Evolutionary conservation across 2,797 vertebrate genomes (phyloP), one percentile per base, ranked within the genome.

Genomic region (Decapterus maruadsi): DNA sequence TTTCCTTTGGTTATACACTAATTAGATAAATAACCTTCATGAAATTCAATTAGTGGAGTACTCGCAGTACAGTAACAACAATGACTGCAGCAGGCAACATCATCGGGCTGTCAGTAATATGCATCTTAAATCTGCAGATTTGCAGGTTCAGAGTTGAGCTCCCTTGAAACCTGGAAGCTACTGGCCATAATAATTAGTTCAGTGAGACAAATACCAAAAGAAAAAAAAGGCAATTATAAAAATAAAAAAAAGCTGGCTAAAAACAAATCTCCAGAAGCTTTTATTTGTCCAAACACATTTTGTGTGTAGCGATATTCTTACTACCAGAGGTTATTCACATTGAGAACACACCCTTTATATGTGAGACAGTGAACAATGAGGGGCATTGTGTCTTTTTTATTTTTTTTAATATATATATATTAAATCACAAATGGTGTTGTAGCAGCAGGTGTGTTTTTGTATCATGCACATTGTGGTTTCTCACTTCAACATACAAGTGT

Each of bases 21-120:
- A 77, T 65, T 79, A 77, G 48, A 71, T 71, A 71, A 87, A 81
- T 79, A 79, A 79, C 85, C 75, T 73, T 78, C 66, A 80, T 73
- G 68, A 70, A 75, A 70, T 77, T 2, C 68, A 76, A 80, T 80
- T 67, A 73, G 43, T n/a, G 59, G 46, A 70, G 77, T n/a, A 58
- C 64, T 59, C 72, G 62, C 61, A 57, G 17, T 45, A 42, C 43
- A 56, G 45, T 55, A 63, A 67, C 48, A 82, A 69, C 50, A 72
- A 77, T 64, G 60, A 64, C 16, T 29, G 58, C 50, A 50, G 66
- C 26, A 58, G 14, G 13, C 53, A 69, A 31, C 22, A 40, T 36
- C 40, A 38, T 40, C 43, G 38, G 16, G 59, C 31, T 29, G 29
- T 38, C n/a, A 43, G 29, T 61, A 42, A 45, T 60, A 67, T 64